Evolutionary conservation across 2,888 invertebrate genomes (phyloP).

Genomic region (Agrochola lychnidis): DNA sequence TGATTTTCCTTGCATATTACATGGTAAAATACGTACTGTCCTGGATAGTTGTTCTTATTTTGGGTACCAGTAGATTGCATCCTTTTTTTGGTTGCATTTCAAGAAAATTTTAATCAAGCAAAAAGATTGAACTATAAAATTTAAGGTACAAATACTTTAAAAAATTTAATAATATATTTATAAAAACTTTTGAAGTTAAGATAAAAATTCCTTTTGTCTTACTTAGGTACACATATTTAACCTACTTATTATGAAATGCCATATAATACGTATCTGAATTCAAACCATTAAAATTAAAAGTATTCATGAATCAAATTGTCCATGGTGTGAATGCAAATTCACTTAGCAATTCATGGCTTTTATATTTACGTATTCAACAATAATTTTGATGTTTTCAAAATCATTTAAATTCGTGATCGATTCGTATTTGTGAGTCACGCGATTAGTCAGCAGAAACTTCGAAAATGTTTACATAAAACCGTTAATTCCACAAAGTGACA

Average conservation of each 20-base stretch:
- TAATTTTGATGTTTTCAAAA: not conserved
- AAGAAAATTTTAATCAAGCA: not conserved
- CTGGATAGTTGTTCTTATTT: not conserved
- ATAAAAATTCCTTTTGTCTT: not conserved
- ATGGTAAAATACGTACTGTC: constrained; percentile 26
- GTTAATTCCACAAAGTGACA: constrained; percentile 6
- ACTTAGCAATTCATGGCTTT: not conserved
- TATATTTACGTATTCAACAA: not conserved
- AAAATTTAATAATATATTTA: not conserved
- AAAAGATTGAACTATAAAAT: not conserved
- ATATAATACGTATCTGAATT: not conserved
- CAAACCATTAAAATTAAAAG: not conserved
- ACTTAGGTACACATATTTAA: not conserved
- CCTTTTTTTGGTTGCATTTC: not conserved
- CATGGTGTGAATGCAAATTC: not conserved
- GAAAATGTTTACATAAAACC: constrained; percentile 5
- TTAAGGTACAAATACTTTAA: not conserved
- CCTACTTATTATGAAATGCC: not conserved
- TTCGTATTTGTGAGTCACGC: constrained; percentile 7
- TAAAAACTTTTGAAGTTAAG: not conserved
- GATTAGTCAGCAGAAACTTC: not conserved
- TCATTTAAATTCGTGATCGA: not conserved
- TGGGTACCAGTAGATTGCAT: not conserved
- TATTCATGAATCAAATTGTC: not conserved
- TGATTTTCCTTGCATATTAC: constrained; percentile 57